Conservation (phyloP, 2,888 invertebrate species). For the Sphaeridia pumilis region DNA sequence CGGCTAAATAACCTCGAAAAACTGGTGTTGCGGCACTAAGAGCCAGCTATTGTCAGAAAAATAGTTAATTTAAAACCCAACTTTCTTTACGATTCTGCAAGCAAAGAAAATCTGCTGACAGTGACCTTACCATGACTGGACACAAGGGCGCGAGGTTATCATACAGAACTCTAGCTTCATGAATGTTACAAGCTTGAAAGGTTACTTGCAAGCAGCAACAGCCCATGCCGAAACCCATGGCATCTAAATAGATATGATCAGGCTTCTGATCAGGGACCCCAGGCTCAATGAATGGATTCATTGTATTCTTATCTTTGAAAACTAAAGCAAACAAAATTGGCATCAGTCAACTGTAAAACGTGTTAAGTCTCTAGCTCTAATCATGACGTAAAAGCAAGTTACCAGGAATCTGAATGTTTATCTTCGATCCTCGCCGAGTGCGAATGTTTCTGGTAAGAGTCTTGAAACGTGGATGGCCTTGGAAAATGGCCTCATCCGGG, state of each 20-base stretch:
- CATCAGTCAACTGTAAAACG: too few species aligned
- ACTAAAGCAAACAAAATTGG: too few species aligned
- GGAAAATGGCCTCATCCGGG: slow-evolving; percentile 86
- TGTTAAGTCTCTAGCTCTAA: too few species aligned
- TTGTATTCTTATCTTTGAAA: slow-evolving; percentile 76
- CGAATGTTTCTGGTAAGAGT: slow-evolving; percentile 89
- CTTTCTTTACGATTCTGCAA: not conserved
- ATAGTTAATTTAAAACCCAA: not conserved
- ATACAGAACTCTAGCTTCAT: slow-evolving; percentile 87
- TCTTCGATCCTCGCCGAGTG: slow-evolving; percentile 80
- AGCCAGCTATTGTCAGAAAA: slow-evolving; percentile 69
- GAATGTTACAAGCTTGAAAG: slow-evolving; percentile 93
- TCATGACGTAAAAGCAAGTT: too few species aligned
- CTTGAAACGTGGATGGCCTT: slow-evolving; percentile 90
- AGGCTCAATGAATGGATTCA: slow-evolving; percentile 61
- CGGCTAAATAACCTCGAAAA: slow-evolving; percentile 84
- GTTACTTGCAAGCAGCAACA: slow-evolving; percentile 93
- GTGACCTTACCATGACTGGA: slow-evolving; percentile 86
- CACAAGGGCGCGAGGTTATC: slow-evolving; percentile 95
- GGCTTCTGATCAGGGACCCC: slow-evolving; percentile 53
- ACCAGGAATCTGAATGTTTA: slow-evolving; percentile 93
- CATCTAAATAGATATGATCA: slow-evolving; percentile 94
- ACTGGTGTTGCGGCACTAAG: slow-evolving; percentile 93
- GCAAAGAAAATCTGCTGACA: too few species aligned
- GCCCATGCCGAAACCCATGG: slow-evolving; percentile 99